These are phyloP conservation scores for Ophion obscuratus DNA, from an alignment of 2,888 invertebrate species.

Conservation along the genomic window DNA sequence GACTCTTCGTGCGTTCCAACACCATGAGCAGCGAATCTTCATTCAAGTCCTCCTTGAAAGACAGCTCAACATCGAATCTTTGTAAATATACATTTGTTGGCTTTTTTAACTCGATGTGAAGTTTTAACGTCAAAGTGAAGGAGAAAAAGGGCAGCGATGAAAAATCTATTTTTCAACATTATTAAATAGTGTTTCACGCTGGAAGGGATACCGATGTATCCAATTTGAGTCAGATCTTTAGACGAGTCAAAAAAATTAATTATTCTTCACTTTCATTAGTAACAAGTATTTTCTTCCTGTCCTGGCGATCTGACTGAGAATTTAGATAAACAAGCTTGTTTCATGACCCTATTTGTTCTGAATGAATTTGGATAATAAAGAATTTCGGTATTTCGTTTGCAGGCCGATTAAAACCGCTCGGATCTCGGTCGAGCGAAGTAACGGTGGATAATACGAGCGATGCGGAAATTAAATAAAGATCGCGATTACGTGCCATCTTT, in stretches of 20 bases:
- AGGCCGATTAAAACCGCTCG: constrained; percentile 68
- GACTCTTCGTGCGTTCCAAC: constrained; percentile 66
- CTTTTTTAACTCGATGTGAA: constrained; percentile 2
- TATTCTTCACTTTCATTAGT: background rate
- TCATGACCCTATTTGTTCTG: background rate
- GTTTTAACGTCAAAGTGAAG: background rate
- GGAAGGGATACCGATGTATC: background rate
- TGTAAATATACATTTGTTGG: constrained; percentile 65
- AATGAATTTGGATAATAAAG: background rate
- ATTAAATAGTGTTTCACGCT: background rate
- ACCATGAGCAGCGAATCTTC: constrained; percentile 67
- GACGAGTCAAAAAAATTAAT: background rate
- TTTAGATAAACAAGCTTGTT: background rate
- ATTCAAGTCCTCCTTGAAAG: constrained; percentile 60
- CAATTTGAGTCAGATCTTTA: background rate
- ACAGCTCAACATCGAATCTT: constrained; percentile 65
- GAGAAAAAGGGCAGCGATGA: background rate
- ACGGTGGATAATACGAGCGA: constrained; percentile 65
- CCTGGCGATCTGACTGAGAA: background rate
- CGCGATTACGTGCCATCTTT: background rate
- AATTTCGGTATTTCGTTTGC: constrained; percentile 50
- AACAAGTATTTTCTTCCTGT: background rate
- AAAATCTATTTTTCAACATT: background rate
- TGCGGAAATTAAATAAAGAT: constrained; percentile 57
- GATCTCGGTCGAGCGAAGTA: constrained; percentile 57